Conservation (phyloP, 2,797 vertebrate species). For the Liasis olivaceus region DNA sequence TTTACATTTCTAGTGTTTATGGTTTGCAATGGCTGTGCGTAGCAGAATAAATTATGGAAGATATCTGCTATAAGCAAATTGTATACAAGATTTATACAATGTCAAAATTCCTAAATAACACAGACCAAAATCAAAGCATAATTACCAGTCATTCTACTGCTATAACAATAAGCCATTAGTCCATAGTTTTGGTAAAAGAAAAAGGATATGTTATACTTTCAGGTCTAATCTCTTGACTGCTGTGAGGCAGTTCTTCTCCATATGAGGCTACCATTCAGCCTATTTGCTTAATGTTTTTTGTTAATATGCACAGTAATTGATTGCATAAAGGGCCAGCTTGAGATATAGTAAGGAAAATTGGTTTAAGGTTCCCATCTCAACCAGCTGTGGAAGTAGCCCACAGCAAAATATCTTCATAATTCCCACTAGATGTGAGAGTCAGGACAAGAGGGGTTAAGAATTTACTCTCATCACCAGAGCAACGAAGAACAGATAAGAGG, state of each 20-base stretch:
- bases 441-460: too few species aligned
- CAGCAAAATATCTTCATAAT: background rate
- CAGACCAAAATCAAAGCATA: background rate
- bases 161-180: background rate
- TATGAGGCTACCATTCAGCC: background rate
- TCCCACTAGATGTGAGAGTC: too few species aligned
- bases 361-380: background rate
- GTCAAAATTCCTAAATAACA: background rate
- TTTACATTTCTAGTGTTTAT: background rate
- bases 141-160: background rate
- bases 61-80: background rate
- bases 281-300: background rate
- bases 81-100: background rate
- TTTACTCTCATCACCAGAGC: too few species aligned
- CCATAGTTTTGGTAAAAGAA: constrained; percentile 7
- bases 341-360: background rate
- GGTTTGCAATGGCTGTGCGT: background rate
- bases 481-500: too few species aligned
- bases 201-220: background rate
- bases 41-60: background rate
- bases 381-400: background rate
- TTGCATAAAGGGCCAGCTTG: background rate
- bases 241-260: background rate
- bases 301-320: background rate
- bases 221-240: background rate